Base-by-base conservation (phyloP, 2,888 invertebrate species). In the Hoplodrina blanda region DNA sequence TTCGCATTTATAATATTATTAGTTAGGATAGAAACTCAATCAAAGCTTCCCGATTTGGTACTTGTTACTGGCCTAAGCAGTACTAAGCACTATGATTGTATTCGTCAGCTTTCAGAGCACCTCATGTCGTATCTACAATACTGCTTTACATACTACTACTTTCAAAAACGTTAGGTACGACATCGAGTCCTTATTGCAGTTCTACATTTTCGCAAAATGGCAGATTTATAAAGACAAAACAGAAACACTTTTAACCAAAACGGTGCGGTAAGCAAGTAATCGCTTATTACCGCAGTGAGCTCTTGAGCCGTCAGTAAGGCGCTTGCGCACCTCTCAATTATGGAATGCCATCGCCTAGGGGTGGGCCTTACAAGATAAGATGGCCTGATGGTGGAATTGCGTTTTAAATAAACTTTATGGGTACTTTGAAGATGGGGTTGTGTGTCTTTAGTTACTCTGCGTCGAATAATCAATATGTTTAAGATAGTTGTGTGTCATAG, bases 311-410 rank as follows among this genome's bases (percentile, higher is more conserved):
- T 49, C 60, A 57, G 65, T n/a, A 20, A 55, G 61, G 66, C 77
- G 78, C 63, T 49, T 57, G 81, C 57, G 81, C 77, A 80, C 57
- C 66, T 70, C 81, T 78, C 78, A 76, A 81, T 78, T 80, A 78
- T 41, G 62, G 68, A 56, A 64, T 78, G 69, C 63, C 57, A 57
- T 61, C 62, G 61, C 62, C 69, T 63, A 67, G 71, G 78, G 81
- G 52, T 80, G 76, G 37, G 37, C 46, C 52, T 55, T 57, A 3
- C 15, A 20, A 52, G 30, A 65, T 52, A 60, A 30, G 13, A 62
- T 80, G 37, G 0, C 1, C 17, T 54, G 30, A 41, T 62, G 19
- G 0, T 33, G 19, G 20, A 55, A 69, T 62, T 69, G 52, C 25
- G n/a, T 8, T 64, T 62, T 56, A 56, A n/a, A 25, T 56, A 56